A percentile compares a stretch with the other conserved stretches of the same genome.
phyloP scores from a whole-genome alignment of 2,797 vertebrate genomes.

The Pogoniulus pusillus region DNA sequence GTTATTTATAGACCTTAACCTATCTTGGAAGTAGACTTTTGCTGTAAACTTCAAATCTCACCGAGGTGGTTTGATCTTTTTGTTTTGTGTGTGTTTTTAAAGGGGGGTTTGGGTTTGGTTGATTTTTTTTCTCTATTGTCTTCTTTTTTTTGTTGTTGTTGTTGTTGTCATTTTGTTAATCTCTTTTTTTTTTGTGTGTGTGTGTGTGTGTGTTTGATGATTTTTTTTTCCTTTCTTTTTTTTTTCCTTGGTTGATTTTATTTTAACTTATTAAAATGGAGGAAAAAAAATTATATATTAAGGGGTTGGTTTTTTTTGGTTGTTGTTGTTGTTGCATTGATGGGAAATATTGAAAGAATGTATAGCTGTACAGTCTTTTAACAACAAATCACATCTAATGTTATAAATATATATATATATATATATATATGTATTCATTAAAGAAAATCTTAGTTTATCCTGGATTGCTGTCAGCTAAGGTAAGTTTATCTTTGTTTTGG shows the following conservation, averaged over 20 bases:
- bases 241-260: too few relatives aligned
- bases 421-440: slow-evolving; percentile 72
- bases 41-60: slow-evolving; percentile 81
- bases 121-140: too few relatives aligned
- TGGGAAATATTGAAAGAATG: slow-evolving; percentile 79
- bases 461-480: slow-evolving; percentile 78
- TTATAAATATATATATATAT: slow-evolving; percentile 67
- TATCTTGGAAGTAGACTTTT: slow-evolving; percentile 56
- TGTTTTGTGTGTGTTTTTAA: slow-evolving; percentile 9
- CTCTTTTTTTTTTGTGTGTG: too few relatives aligned
- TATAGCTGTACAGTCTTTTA: slow-evolving; percentile 74
- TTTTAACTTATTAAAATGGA: slow-evolving; percentile 94
- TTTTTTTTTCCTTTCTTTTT: too few relatives aligned
- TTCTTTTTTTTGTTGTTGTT: too few relatives aligned
- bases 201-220: too few relatives aligned
- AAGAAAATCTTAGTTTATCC: slow-evolving; percentile 66
- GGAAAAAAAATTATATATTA: slow-evolving; percentile 79
- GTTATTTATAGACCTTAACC: slow-evolving; percentile 95
- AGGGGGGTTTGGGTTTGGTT: neutral
- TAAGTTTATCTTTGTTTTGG: slow-evolving; percentile 67
- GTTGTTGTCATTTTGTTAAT: too few relatives aligned
- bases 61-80: too few relatives aligned
- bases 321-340: slow-evolving; percentile 64
- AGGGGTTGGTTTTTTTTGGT: slow-evolving; percentile 54
- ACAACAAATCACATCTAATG: slow-evolving; percentile 73